Conservation (phyloP, 2,797 vertebrate genomes). For the Takifugu ocellatus region DNA sequence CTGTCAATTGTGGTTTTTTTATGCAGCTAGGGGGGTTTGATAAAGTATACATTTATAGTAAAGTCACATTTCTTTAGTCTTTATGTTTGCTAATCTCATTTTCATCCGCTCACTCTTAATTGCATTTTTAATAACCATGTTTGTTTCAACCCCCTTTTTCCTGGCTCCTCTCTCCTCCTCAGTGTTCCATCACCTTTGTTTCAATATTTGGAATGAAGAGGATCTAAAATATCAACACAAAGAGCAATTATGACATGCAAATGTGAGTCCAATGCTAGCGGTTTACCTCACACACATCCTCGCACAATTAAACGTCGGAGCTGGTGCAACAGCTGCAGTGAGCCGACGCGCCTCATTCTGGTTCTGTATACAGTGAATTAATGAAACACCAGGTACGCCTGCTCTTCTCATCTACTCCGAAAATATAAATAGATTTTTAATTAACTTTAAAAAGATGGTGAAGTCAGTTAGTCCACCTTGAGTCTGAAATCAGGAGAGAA, state of each 20-base stretch:
- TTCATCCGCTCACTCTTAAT: no score
- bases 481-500: no score
- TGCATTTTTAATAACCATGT: no score
- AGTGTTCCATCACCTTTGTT: not conserved
- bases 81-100: no score
- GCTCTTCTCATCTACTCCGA: conserved; percentile 15
- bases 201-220: not conserved
- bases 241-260: conserved; percentile 14
- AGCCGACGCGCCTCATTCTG: conserved; percentile 19
- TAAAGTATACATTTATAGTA: no score
- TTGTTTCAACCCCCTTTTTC: no score
- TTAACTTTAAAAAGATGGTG: no score
- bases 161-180: no score
- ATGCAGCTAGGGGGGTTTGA: no score
- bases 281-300: conserved; percentile 50
- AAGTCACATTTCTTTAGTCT: no score
- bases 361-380: conserved; percentile 26
- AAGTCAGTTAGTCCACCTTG: no score
- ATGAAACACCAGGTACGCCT: conserved; percentile 38
- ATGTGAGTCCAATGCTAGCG: conserved; percentile 37
- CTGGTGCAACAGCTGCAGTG: conserved; percentile 44
- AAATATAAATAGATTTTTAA: not conserved
- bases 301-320: conserved; percentile 32
- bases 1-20: no score
- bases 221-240: conserved; percentile 6